Conservation (phyloP, 2,888 invertebrate genomes). For the Torymus texanus region DNA sequence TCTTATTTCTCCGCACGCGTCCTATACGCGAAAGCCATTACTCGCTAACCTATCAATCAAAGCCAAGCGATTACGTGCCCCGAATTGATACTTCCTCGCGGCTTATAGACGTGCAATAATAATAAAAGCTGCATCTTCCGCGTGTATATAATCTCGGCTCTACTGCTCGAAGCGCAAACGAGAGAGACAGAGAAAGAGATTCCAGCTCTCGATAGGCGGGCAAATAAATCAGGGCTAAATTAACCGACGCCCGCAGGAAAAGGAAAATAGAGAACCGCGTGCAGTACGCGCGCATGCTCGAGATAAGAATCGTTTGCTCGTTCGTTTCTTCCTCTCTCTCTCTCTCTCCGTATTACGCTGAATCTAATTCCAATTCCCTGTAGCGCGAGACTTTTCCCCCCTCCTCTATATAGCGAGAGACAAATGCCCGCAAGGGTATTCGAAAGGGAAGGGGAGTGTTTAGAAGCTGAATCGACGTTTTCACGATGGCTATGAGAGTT, state of each 20-base stretch:
- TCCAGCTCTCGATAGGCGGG: conserved; percentile 1
- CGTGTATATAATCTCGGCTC: neutral
- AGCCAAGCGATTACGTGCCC: too few species aligned
- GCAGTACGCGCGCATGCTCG: conserved; percentile 13
- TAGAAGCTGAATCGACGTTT: too few species aligned
- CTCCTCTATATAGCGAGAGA: neutral
- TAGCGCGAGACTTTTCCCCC: neutral
- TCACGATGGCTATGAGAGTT: too few species aligned
- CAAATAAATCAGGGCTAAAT: conserved; percentile 49
- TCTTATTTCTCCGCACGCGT: too few species aligned
- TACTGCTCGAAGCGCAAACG: neutral
- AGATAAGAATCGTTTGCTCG: conserved; percentile 42
- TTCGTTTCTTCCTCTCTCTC: conserved; percentile 26
- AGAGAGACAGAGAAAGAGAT: neutral
- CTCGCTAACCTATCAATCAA: too few species aligned
- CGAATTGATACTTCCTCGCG: too few species aligned
- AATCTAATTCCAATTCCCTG: conserved; percentile 35
- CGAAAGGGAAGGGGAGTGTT: too few species aligned
- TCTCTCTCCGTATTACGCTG: neutral
- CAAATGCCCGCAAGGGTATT: too few species aligned
- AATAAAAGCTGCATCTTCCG: too few species aligned
- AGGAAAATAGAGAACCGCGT: conserved; percentile 26
- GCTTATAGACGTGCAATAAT: too few species aligned
- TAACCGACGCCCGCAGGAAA: conserved; percentile 25
- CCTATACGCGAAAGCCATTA: too few species aligned